Percentiles rank a stretch among this genome's conserved stretches.
Evolutionary conservation across 2,797 vertebrate species (phyloP).

Genomic region (Gobio occitaniae): DNA sequence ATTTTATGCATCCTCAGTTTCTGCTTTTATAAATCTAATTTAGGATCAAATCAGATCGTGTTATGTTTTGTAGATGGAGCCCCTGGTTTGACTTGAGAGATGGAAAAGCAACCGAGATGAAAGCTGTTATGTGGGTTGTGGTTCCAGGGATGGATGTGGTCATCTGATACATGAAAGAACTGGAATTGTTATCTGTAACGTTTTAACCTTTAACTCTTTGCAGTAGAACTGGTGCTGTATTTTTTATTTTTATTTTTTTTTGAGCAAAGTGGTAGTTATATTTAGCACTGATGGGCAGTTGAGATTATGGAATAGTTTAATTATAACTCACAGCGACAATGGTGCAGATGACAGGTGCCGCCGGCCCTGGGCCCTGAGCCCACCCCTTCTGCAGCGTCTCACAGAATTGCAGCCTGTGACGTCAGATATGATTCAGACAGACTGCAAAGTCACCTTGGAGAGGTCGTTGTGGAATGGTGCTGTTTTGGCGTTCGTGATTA

Average conservation of each 20-base stretch:
- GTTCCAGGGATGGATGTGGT: background rate
- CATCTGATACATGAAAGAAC: background rate
- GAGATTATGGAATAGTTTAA: conserved; percentile 77
- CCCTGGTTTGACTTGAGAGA: background rate
- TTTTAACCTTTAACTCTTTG: background rate
- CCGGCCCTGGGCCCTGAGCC: conserved; percentile 56
- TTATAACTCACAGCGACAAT: conserved; percentile 79
- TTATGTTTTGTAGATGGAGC: background rate
- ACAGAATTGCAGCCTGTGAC: conserved; percentile 64
- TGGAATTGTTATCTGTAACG: background rate
- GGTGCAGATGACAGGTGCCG: conserved; percentile 79
- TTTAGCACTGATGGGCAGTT: conserved; percentile 68
- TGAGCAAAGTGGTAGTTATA: conserved; percentile 69
- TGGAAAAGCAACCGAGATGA: background rate
- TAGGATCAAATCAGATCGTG: background rate
- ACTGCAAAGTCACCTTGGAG: conserved; percentile 75
- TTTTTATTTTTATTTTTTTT: conserved; percentile 67
- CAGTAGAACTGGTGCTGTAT: conserved; percentile 60
- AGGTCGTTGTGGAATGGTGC: conserved; percentile 59
- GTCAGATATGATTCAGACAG: conserved; percentile 58
- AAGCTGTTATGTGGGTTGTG: background rate
- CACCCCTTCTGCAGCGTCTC: conserved; percentile 54
- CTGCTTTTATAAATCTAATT: background rate
- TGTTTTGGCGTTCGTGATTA: background rate
- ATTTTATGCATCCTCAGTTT: background rate